Conservation (phyloP, 2,113 vertebrate genomes). For the Capreolus pygargus region DNA sequence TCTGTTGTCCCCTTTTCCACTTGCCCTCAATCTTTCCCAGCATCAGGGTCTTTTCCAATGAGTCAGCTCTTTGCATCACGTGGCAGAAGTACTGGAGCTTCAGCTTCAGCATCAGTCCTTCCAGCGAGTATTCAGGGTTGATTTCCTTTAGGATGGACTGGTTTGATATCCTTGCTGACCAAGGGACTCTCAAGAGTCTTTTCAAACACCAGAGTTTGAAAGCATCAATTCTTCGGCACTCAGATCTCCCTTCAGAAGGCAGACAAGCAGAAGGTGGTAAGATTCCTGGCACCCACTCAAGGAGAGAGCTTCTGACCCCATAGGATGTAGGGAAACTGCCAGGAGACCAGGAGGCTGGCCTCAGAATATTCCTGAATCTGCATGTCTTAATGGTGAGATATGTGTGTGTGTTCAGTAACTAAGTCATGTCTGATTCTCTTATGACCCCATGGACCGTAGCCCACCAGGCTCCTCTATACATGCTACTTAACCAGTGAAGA, state of each 20-base stretch:
- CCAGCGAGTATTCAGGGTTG: neutral
- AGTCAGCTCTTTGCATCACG: neutral
- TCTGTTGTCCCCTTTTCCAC: neutral
- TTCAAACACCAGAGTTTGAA: neutral
- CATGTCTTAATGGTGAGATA: neutral
- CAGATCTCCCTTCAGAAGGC: neutral
- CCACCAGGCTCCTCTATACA: neutral
- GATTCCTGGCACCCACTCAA: neutral
- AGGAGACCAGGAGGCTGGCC: neutral
- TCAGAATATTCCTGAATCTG: neutral
- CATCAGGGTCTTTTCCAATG: neutral
- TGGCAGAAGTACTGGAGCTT: neutral
- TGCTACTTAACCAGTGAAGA: neutral
- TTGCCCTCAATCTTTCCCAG: neutral
- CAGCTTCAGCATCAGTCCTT: neutral
- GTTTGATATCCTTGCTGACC: neutral
- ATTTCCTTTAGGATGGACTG: neutral
- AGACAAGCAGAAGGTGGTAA: neutral
- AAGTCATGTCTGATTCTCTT: neutral
- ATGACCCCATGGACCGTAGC: neutral
- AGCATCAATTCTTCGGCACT: neutral
- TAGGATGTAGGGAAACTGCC: neutral
- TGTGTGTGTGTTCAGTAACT: neutral
- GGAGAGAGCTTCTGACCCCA: neutral
- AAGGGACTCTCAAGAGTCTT: neutral